Percentiles rank a stretch among this genome's conserved stretches.
Evolutionary conservation across 2,797 vertebrate species (phyloP).

Genomic region (Rhynchonycteris naso): DNA sequence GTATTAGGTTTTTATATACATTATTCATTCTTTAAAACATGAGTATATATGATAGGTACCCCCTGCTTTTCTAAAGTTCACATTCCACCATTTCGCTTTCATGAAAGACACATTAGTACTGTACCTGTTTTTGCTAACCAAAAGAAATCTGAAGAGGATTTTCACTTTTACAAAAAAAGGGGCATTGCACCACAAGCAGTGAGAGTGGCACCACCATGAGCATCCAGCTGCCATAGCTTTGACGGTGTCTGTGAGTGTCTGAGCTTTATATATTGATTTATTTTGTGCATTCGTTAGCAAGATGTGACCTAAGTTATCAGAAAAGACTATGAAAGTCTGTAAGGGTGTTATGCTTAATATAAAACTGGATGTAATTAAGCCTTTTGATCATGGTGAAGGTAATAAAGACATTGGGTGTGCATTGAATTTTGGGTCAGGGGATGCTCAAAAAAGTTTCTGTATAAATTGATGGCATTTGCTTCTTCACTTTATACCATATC

Average conservation of each 20-base stretch:
- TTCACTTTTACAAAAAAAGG: background rate
- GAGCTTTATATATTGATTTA: background rate
- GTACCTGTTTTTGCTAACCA: background rate
- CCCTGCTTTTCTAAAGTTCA: background rate
- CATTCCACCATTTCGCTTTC: background rate
- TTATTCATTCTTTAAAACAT: background rate
- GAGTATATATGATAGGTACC: background rate
- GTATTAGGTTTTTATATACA: background rate
- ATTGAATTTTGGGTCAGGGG: background rate
- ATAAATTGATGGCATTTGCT: background rate
- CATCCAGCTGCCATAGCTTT: background rate
- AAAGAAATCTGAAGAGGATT: background rate
- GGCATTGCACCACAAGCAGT: background rate
- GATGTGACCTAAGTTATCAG: background rate
- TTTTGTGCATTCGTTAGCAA: background rate
- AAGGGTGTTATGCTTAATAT: background rate
- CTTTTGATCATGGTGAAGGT: background rate
- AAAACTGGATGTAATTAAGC: background rate
- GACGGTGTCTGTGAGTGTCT: background rate
- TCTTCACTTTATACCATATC: background rate
- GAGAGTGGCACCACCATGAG: background rate
- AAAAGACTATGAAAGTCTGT: background rate
- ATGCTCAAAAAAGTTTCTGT: background rate
- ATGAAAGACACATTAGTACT: background rate
- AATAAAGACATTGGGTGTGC: background rate